These are phyloP conservation scores for Chydorus sphaericus DNA, from an alignment of 2,888 invertebrate species.

Conservation along the genomic window DNA sequence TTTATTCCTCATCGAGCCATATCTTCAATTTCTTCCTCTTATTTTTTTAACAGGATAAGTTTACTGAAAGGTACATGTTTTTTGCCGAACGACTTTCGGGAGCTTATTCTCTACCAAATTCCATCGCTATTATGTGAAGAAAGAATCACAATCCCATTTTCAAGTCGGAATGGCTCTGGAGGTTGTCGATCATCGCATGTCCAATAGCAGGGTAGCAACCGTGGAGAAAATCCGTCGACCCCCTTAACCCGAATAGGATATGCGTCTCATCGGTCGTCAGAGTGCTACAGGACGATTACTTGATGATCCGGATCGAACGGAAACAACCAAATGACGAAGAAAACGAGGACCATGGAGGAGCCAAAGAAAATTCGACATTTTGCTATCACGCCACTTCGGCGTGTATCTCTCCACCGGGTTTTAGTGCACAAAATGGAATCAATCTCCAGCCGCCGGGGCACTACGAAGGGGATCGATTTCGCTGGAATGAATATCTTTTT, in stretches of 20 bases:
- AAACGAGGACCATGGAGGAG: no score
- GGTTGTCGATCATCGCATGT: constrained; percentile 1
- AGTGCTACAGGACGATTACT: constrained; percentile 77
- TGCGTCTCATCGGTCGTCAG: constrained; percentile 92
- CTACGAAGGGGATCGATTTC: constrained; percentile 47
- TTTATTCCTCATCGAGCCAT: no score
- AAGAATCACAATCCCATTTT: constrained; percentile 68
- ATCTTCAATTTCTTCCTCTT: no score
- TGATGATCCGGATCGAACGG: constrained; percentile 93
- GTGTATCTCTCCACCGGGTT: constrained; percentile 89
- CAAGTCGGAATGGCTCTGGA: constrained; percentile 17
- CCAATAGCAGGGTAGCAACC: no score
- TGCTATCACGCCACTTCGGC: constrained; percentile 90
- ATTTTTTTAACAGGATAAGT: constrained; percentile 72
- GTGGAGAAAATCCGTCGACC: constrained; percentile 97
- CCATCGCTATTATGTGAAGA: constrained; percentile 74
- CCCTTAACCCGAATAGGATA: constrained; percentile 77
- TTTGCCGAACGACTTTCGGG: constrained; percentile 80
- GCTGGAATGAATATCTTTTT: constrained; percentile 58
- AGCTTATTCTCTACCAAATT: constrained; percentile 88
- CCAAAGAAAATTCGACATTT: constrained; percentile 76
- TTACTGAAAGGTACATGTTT: constrained; percentile 91
- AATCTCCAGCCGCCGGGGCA: constrained; percentile 72
- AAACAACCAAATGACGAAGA: constrained; percentile 70
- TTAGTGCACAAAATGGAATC: constrained; percentile 69